Conservation (phyloP, 2,113 vertebrate species). For the Heliornis fulica region DNA sequence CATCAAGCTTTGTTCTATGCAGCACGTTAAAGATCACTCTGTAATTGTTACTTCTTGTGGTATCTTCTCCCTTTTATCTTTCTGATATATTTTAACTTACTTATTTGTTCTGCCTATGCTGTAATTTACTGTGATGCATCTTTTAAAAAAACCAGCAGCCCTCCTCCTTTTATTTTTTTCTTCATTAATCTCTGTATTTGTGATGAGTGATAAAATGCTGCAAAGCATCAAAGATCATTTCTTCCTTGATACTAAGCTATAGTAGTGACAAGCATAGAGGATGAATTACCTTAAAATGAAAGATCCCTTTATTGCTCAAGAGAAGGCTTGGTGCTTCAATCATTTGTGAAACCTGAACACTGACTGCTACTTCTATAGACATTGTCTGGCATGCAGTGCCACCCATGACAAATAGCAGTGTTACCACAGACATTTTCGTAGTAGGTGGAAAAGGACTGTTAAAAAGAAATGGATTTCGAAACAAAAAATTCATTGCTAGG, state of each 20-base stretch:
- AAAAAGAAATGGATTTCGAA: neutral
- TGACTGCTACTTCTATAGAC: neutral
- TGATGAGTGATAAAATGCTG: neutral
- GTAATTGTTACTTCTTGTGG: neutral
- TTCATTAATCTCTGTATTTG: conserved; percentile 1
- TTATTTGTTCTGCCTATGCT: neutral
- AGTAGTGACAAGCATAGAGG: neutral
- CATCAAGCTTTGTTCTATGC: neutral
- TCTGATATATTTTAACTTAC: neutral
- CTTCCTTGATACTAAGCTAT: neutral
- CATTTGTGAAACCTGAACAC: neutral
- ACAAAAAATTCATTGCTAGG: neutral
- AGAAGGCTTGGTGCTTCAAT: neutral
- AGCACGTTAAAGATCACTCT: neutral
- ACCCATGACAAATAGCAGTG: neutral
- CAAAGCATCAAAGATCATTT: neutral
- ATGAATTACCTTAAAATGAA: neutral
- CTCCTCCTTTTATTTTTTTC: fast-evolving
- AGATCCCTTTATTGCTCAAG: neutral
- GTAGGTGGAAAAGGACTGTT: neutral
- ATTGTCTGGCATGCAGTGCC: neutral
- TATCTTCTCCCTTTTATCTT: neutral
- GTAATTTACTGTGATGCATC: neutral
- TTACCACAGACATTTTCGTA: neutral
- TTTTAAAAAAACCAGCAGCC: neutral